Base-by-base conservation (phyloP, 2,113 vertebrate species). In the Elgaria multicarinata region DNA sequence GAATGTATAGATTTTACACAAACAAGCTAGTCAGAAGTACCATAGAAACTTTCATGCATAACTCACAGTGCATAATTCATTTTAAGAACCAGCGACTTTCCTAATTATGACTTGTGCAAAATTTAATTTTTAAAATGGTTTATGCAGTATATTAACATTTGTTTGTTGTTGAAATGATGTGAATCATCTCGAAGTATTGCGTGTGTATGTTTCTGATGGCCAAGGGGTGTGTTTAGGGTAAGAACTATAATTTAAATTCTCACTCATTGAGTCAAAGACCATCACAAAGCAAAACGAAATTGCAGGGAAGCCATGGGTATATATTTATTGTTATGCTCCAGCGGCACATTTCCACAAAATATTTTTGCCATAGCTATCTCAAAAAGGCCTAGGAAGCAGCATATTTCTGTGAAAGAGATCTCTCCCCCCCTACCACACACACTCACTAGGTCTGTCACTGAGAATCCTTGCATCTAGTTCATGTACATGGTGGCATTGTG, bases 271-370 rank as follows among this genome's bases (percentile, higher is more conserved):
- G 82, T 78, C 9, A 3, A 88, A 76, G 50, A 91, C 69, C 78
- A 66, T 72, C 46, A 76, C 89, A 84, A 71, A 74, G 75, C 0
- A 87, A 82, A 91, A 36, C 4, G n/a, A 92, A 93, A 90, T 88
- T 53, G 22, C 20, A 42, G 2, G 3, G 42, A 55, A 87, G 83
- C 36, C 74, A 26, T 0, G 1, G 42, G 64, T 78, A 39, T 14
- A 24, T 33, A 84, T 62, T 85, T 87, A 89, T 89, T 90, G 92
- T 87, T 90, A 4, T 89, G 87, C 67, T 39, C 36, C 28, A 83
- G 81, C 87, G 58, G 71, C 90, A n/a, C 50, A 4, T 9, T 87
- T 84, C 83, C 46, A 13, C 26, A 84, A 46, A 69, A 33, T 69
- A 36, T 69, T 85, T 9, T 50, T 53, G 20, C 20, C 22, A 55